Conservation (phyloP, 2,113 vertebrate species). For the Turnix velox region DNA sequence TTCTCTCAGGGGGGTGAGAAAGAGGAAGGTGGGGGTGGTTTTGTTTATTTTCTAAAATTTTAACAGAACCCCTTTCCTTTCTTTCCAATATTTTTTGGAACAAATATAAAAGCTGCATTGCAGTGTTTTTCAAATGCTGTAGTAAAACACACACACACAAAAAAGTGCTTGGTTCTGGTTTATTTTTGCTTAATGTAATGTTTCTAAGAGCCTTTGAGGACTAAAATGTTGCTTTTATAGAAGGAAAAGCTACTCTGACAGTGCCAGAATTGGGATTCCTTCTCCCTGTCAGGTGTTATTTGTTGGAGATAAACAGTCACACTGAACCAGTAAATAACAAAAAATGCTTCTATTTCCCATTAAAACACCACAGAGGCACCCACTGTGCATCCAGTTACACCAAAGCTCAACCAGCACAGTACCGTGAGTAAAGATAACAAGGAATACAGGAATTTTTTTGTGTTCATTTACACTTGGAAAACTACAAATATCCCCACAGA, state of each 20-base stretch:
- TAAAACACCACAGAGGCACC: not conserved
- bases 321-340: not conserved
- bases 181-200: not conserved
- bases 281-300: not conserved
- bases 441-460: not conserved
- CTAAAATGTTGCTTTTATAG: not conserved
- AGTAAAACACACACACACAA: not conserved
- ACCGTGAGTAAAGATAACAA: not conserved
- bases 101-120: constrained; percentile 46
- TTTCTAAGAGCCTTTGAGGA: not conserved
- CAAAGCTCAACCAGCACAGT: not conserved
- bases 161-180: not conserved
- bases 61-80: not conserved
- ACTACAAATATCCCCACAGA: accelerated
- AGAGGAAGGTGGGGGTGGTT: not conserved
- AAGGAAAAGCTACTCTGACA: not conserved
- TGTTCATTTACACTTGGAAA: not conserved
- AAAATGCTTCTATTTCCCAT: not conserved
- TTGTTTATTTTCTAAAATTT: not conserved
- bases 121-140: not conserved
- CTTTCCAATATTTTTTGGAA: not conserved
- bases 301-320: not conserved
- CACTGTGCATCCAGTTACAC: not conserved
- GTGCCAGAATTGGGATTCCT: not conserved
- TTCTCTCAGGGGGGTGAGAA: not conserved